Base-by-base conservation (phyloP, 2,797 vertebrate species). In the Chloroceryle inda region DNA sequence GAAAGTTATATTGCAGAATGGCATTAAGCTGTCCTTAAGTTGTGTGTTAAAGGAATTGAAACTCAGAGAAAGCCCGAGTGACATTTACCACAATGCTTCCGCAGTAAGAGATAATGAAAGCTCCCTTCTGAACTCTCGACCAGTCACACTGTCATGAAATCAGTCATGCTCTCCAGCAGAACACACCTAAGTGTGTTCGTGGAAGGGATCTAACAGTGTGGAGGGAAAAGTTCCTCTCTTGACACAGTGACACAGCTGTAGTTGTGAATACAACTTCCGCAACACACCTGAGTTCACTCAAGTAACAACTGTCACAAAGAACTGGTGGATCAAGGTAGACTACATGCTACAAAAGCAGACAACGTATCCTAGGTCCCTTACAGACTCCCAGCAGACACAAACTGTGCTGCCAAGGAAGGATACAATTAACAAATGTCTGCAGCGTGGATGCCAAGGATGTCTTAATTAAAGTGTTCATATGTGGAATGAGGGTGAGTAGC, bases 301-400 rank as follows among this genome's bases (percentile, higher is more conserved):
- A 17, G 61, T 6, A 35, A 63, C 20, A 59, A 50, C n/a, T 49
- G 73, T 31, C 78, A 58, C 49, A 64, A 72, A 27, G 50, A 49
- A 38, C 21, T 18, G 58, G 19, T 14, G 26, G 40, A 59, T 13
- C 37, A 26, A 38, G 77, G 68, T 13, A 47, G 23, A 42, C 21
- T 5, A 56, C 44, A 3, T 0, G 1, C 19, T 61, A 27, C 4
- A 23, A 84, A 64, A 64, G 3, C 0, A 35, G 66, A 26, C 40
- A 58, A 29, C 3, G 33, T 6, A 24, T 26, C 52, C 40, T 12
- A 4, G n/a, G 20, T 5, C 64, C 37, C 37, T 23, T 1, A 20
- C 0, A 4, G 73, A 49, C 58, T 62, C 67, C 62, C 31, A 45
- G 27, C 16, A 42, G 67, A 38, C 9, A 62, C 37, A 76, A 47